A percentile compares a stretch with the other conserved stretches of the same genome.
These are phyloP conservation scores for Hypsibius dujardini DNA, from an alignment of 1,140 invertebrate species.

Conservation along the genomic window DNA sequence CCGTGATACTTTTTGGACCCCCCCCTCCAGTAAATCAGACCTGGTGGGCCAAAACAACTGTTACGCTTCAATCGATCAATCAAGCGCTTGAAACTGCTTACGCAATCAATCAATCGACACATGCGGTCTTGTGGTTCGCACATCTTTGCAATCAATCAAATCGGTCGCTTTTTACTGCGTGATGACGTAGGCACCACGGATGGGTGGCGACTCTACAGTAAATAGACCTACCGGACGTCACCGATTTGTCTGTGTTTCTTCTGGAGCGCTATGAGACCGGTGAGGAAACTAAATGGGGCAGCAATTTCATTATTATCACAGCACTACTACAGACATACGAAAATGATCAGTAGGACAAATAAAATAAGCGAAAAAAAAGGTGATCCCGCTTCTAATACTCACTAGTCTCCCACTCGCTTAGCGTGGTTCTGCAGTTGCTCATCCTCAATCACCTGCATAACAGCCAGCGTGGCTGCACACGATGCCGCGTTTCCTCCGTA, in stretches of 20 bases:
- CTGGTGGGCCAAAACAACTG: background rate
- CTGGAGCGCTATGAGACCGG: conserved; percentile 48
- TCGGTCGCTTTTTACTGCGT: no score
- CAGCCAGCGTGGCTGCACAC: conserved; percentile 81
- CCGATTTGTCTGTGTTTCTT: conserved; percentile 59
- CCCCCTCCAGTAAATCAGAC: background rate
- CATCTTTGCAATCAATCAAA: no score
- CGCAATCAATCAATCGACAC: no score
- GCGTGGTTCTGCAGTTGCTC: conserved; percentile 69
- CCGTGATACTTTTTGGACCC: background rate
- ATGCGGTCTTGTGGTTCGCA: no score
- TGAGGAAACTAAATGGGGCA: conserved; percentile 37
- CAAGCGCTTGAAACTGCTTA: no score
- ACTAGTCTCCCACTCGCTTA: conserved; percentile 52
- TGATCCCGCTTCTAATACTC: no score
- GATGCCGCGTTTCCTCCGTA: conserved; percentile 96
- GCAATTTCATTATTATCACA: no score
- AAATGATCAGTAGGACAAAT: no score
- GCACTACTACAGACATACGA: no score
- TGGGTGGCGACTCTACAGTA: background rate
- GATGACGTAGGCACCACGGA: no score
- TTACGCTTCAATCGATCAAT: no score
- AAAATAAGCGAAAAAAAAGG: no score
- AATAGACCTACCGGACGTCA: conserved; percentile 34
- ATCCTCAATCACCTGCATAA: conserved; percentile 76